Evolutionary conservation across 2,888 invertebrate genomes (phyloP).

Genomic region (Drosophila nr. perissopoda): DNA sequence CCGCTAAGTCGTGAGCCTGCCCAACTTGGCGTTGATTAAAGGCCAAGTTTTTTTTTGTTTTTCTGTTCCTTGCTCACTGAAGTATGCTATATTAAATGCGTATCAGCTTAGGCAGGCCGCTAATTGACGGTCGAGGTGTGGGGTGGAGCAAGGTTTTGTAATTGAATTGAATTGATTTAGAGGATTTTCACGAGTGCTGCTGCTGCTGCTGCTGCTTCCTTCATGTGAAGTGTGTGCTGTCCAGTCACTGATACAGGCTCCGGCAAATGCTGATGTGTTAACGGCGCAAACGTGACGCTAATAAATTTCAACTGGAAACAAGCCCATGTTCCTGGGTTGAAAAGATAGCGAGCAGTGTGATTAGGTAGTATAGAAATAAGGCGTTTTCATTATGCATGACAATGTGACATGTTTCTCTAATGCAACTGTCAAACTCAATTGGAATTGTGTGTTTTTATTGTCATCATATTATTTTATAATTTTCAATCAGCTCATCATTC

Average conservation of each 20-base stretch:
- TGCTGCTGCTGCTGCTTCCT: conserved; percentile 20
- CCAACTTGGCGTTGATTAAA: conserved; percentile 64
- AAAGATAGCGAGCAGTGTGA: background rate
- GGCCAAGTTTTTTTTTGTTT: conserved; percentile 45
- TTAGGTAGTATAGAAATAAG: background rate
- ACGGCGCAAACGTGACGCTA: conserved; percentile 51
- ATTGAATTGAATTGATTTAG: conserved; percentile 77
- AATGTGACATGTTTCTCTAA: background rate
- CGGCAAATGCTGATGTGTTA: conserved; percentile 40
- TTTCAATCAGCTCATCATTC: conserved; percentile 55
- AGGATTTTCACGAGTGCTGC: conserved; percentile 53
- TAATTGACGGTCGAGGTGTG: conserved; percentile 47
- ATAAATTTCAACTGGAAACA: conserved; percentile 54
- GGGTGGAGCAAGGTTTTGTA: conserved; percentile 45
- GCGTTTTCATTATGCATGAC: background rate
- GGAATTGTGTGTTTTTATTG: conserved; percentile 53
- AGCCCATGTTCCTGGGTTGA: background rate
- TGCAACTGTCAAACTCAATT: conserved; percentile 52
- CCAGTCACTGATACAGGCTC: background rate
- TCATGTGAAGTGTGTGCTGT: conserved; percentile 12
- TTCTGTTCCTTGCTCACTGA: conserved; percentile 30
- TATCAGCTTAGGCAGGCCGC: conserved; percentile 52
- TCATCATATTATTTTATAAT: conserved; percentile 33
- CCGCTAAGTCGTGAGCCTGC: conserved; percentile 62
- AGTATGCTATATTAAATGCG: conserved; percentile 57